A percentile compares a stretch with the other conserved stretches of the same genome.
Conservation (phyloP, 2,888 invertebrate genomes). For the Dichetophora obliterata region DNA sequence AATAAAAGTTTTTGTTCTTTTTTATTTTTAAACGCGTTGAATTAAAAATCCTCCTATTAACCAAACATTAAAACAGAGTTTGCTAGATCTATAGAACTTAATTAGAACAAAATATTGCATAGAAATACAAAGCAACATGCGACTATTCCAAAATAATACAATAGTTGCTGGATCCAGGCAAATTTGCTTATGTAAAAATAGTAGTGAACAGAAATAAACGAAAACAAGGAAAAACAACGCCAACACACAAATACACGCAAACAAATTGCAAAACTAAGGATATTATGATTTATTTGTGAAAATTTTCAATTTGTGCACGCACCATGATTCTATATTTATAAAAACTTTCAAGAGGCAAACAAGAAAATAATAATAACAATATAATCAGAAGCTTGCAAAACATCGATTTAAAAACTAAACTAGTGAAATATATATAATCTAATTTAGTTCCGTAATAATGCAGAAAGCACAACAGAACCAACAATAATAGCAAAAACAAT, state of each 20-base stretch:
- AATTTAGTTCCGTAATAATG: too few species aligned
- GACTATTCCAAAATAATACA: too few species aligned
- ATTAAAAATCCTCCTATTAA: not conserved
- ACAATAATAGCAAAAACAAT: too few species aligned
- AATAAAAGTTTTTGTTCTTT: constrained; percentile 9
- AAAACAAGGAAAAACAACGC: not conserved
- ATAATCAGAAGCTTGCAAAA: too few species aligned
- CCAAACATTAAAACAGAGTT: not conserved
- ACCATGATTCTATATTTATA: not conserved
- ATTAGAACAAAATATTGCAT: not conserved
- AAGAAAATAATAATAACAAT: too few species aligned
- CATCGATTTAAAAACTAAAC: too few species aligned
- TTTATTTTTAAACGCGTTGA: not conserved
- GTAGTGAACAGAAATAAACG: not conserved
- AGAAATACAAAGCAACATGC: too few species aligned
- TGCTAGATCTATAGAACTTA: not conserved
- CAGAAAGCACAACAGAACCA: too few species aligned
- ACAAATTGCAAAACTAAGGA: not conserved
- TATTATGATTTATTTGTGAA: too few species aligned
- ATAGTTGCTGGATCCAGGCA: too few species aligned
- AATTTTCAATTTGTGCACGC: too few species aligned
- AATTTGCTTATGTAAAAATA: not conserved
- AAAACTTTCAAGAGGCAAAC: not conserved
- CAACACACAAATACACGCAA: not conserved
- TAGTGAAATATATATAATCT: too few species aligned